Evolutionary conservation across 2,888 invertebrate genomes (phyloP).

Genomic region (Ormyrus pomaceus): DNA sequence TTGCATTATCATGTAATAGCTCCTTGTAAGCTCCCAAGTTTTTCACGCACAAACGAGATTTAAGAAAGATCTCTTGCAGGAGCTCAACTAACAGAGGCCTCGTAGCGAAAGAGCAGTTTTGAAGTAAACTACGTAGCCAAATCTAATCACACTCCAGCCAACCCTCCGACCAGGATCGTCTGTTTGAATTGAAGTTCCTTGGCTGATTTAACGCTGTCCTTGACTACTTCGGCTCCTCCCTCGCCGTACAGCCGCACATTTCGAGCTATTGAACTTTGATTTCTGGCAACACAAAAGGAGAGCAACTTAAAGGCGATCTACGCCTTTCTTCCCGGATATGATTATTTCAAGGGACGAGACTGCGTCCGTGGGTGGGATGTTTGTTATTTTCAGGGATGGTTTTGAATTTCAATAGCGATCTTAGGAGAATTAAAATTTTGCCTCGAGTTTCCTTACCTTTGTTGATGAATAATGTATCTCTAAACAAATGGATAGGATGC

Average conservation of each 20-base stretch:
- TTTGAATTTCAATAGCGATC: no score
- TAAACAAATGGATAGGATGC: no score
- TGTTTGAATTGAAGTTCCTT: slow-evolving; percentile 68
- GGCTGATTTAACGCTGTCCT: slow-evolving; percentile 63
- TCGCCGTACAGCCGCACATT: neutral
- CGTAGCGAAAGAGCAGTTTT: neutral
- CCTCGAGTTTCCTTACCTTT: no score
- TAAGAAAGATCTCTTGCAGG: neutral
- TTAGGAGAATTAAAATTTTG: no score
- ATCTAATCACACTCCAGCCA: slow-evolving; percentile 26
- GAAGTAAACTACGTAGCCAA: slow-evolving; percentile 25
- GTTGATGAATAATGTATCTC: no score
- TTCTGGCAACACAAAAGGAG: no score
- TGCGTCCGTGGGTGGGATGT: no score
- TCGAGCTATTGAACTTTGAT: neutral
- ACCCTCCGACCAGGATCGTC: slow-evolving; percentile 64
- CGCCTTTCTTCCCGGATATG: no score
- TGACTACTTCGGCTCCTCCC: slow-evolving; percentile 1
- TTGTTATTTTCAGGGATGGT: no score
- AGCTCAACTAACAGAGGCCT: slow-evolving; percentile 1
- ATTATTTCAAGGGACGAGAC: no score
- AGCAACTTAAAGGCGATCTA: no score
- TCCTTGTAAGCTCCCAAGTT: neutral
- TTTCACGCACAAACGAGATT: neutral
- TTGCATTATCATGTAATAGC: neutral